These are phyloP conservation scores for Cassiopea andromeda DNA, from an alignment of 30 jellyfish, hydroid and myxozoan genomes.

Conservation along the genomic window DNA sequence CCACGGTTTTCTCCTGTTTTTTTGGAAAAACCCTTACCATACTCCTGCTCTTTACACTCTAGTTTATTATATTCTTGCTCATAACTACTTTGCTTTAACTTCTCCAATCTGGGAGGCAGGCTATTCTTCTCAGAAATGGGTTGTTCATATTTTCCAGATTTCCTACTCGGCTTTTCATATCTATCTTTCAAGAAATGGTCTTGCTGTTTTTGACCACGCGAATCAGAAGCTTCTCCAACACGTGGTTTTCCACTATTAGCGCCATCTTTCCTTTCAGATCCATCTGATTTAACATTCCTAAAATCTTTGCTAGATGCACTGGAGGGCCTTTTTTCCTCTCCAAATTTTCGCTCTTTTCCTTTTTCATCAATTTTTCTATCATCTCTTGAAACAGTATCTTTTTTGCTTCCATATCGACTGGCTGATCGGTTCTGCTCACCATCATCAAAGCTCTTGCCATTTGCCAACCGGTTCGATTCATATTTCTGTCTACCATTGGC, in stretches of 20 bases:
- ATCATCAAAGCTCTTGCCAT: not conserved
- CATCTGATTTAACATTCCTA: not conserved
- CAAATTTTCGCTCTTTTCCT: not conserved
- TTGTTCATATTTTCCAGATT: not conserved
- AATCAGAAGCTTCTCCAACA: not conserved
- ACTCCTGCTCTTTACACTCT: slow-evolving; percentile 1
- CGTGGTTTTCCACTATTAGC: not conserved
- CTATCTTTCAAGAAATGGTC: not conserved
- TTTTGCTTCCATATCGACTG: not conserved
- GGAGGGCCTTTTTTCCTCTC: not conserved
- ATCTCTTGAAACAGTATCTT: not conserved
- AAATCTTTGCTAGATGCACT: not conserved
- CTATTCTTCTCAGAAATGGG: not conserved
- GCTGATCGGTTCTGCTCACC: not conserved
- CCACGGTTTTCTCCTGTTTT: not conserved
- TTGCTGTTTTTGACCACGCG: not conserved
- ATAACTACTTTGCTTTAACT: not conserved
- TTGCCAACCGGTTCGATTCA: not conserved
- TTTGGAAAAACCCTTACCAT: not conserved
- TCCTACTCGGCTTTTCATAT: not conserved
- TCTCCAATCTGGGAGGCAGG: slow-evolving; percentile 48
- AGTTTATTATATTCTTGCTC: not conserved
- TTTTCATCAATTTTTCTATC: not conserved
- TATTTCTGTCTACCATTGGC: not conserved
- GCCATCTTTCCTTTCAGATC: not conserved